Evolutionary conservation across 2,113 vertebrate species (phyloP), one percentile per base, ranked within the genome.

Genomic region (Tichodroma muraria): DNA sequence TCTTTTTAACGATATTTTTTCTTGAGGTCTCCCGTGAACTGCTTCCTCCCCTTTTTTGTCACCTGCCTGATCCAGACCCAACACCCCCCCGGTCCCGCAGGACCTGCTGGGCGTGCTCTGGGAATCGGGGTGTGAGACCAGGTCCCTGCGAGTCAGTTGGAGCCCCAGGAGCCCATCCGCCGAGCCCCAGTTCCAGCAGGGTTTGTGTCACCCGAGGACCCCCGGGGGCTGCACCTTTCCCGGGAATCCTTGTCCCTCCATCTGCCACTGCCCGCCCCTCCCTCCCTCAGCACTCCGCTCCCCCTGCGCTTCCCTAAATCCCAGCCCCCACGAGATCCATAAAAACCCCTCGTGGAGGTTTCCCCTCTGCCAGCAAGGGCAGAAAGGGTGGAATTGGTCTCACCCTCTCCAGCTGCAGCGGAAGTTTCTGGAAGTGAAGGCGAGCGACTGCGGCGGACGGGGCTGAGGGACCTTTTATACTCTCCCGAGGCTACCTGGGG

Each of bases 11-110:
- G 4, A 18, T 40, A 3, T 44, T 33, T 78, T 60, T 60, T 17
- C 33, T 25, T 22, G 17, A 33, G 9, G 2, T 85, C 13, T 31
- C 17, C 28, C 5, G 1, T 0, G 4, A 79, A 44, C 2, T 8
- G 4, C 25, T 64, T 35, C 14, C 14, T 57, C 27, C 47, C 13
- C 20, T 27, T 45, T 54, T 56, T 75, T n/a, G n/a, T 38, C 56
- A 16, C 22, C 30, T n/a, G 10, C 30, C 14, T 13, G 19, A 22
- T 15, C 70, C 37, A 13, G 53, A n/a, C 6, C 2, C 2, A 35
- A 4, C 4, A 0, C 8, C 2, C 19, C 13, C 27, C 45, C 0
- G 0, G 1, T 33, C 35, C 57, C 2, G 2, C 12, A 1, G 7
- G 6, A 9, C 30, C 40, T 44, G n/a, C 53, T 15, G 17, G 47